Percentiles rank a stretch among this genome's conserved stretches.
Evolutionary conservation across 2,797 vertebrate genomes (phyloP).

Genomic region (Tenualosa thibaudeaui): DNA sequence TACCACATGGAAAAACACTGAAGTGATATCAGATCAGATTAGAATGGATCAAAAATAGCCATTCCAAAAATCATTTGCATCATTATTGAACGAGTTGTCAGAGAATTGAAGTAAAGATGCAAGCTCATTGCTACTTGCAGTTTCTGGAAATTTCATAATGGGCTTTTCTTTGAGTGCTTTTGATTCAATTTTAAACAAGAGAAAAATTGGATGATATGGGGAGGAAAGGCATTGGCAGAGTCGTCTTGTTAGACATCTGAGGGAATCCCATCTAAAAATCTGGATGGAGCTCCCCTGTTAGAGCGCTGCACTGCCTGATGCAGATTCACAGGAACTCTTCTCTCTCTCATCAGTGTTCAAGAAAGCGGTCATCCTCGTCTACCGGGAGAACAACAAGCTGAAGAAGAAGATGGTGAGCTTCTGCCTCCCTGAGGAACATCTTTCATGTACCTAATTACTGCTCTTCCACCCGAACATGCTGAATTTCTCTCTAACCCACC

Average conservation of each 20-base stretch:
- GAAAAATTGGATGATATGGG: background rate
- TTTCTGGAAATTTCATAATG: background rate
- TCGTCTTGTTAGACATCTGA: background rate
- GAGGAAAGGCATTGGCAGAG: background rate
- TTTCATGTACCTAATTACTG: conserved; percentile 8
- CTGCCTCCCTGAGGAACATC: background rate
- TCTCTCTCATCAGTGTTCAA: conserved; percentile 82
- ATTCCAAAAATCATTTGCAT: background rate
- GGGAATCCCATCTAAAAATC: conserved; percentile 1
- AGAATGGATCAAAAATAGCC: background rate
- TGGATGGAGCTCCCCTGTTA: background rate
- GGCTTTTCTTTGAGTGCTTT: background rate
- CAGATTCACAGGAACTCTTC: conserved; percentile 20
- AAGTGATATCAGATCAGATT: background rate
- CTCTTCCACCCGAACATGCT: background rate
- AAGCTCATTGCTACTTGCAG: background rate
- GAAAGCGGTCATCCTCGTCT: conserved; percentile 88
- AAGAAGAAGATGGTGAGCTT: conserved; percentile 90
- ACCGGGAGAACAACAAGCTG: conserved; percentile 86
- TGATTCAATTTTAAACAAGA: conserved; percentile 11
- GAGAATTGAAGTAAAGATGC: background rate
- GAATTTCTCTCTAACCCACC: background rate
- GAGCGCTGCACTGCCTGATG: background rate
- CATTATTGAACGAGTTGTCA: background rate
- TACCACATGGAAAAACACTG: background rate